These are phyloP conservation scores for Amniataba percoides DNA, from an alignment of 2,797 vertebrate genomes.

Conservation along the genomic window DNA sequence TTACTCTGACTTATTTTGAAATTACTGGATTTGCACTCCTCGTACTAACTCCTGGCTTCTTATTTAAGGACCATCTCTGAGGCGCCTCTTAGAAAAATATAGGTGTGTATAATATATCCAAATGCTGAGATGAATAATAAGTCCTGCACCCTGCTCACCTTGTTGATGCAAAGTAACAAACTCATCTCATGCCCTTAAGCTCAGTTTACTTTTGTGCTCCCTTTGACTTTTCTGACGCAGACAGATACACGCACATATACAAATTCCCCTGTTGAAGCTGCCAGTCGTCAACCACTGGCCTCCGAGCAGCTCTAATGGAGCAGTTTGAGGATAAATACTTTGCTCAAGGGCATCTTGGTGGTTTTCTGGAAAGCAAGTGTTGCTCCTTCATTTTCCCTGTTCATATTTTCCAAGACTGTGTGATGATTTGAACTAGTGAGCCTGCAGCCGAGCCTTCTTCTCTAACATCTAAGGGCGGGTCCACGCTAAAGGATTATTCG, in stretches of 20 bases:
- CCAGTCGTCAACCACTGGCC: slow-evolving; percentile 52
- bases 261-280: slow-evolving; percentile 46
- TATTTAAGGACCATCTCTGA: slow-evolving; percentile 43
- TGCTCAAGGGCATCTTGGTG: slow-evolving; percentile 69
- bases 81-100: slow-evolving; percentile 41
- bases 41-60: slow-evolving; percentile 29
- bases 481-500: slow-evolving; percentile 57
- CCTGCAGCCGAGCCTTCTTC: slow-evolving; percentile 54
- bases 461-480: slow-evolving; percentile 59
- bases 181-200: slow-evolving; percentile 21
- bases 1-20: slow-evolving; percentile 64
- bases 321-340: slow-evolving; percentile 73
- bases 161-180: slow-evolving; percentile 34
- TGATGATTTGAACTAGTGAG: slow-evolving; percentile 68
- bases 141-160: slow-evolving; percentile 24
- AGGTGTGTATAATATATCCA: slow-evolving; percentile 35
- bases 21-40: slow-evolving; percentile 64
- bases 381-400: slow-evolving; percentile 65
- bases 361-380: slow-evolving; percentile 68
- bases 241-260: slow-evolving; percentile 20
- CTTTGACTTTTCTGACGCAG: slow-evolving; percentile 33
- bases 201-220: slow-evolving; percentile 24
- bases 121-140: slow-evolving; percentile 32
- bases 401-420: slow-evolving; percentile 77
- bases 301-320: slow-evolving; percentile 63